phyloP scores from a whole-genome alignment of 2,113 vertebrate species.

The Strix uralensis region DNA sequence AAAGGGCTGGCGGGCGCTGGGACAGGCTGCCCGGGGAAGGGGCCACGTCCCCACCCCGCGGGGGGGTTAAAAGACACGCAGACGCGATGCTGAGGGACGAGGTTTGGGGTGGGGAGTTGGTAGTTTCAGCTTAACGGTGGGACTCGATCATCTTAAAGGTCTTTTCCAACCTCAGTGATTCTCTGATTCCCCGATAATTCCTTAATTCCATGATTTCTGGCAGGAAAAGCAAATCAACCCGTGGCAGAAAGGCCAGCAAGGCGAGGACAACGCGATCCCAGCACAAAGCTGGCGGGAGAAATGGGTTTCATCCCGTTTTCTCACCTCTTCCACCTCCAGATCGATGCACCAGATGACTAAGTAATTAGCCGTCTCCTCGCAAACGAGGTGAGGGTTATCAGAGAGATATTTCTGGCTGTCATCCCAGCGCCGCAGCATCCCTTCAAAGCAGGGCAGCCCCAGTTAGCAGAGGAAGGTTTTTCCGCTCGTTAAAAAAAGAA shows the following conservation, averaged over 20 bases:
- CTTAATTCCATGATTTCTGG: background rate
- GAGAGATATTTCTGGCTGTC: conserved; percentile 95
- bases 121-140: rapidly evolving
- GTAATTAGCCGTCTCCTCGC: conserved; percentile 94
- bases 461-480: background rate
- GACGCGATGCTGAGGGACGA: too few species aligned
- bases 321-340: conserved; percentile 92
- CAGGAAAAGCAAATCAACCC: background rate
- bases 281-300: background rate
- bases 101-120: background rate
- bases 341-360: conserved; percentile 97
- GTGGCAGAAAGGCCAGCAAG: background rate
- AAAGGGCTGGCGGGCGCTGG: background rate
- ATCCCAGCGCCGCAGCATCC: conserved; percentile 93
- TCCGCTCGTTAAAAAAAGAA: background rate
- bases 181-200: background rate
- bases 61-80: background rate
- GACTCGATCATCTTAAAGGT: background rate
- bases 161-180: background rate
- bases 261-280: rapidly evolving
- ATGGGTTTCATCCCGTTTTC: background rate
- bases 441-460: conserved; percentile 48
- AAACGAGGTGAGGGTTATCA: conserved; percentile 88
- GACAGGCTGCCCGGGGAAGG: background rate
- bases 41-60: background rate